phyloP scores from a whole-genome alignment of 1,140 invertebrate genomes.

The Acromyrmex echinatior region DNA sequence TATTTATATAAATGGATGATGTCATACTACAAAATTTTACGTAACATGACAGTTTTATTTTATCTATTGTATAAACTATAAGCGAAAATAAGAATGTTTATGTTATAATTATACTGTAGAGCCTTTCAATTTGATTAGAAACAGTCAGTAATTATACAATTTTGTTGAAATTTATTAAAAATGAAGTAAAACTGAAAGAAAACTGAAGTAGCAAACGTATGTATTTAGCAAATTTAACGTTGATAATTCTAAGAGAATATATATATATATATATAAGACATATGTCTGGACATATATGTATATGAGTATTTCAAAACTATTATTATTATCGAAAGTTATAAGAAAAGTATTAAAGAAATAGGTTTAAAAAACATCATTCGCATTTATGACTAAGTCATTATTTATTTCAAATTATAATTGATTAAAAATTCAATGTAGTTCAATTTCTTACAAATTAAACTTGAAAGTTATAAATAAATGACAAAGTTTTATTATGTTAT shows the following conservation, averaged over 20 bases:
- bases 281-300: neutral
- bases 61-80: neutral
- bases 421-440: neutral
- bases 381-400: neutral
- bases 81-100: neutral
- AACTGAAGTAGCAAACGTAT: too few relatives aligned
- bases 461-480: neutral
- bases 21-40: slow-evolving; percentile 3
- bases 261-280: neutral
- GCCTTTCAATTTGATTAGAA: slow-evolving; percentile 12
- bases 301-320: neutral
- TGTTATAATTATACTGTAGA: neutral
- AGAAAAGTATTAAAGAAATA: neutral
- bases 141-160: neutral
- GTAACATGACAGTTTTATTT: neutral
- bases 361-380: neutral
- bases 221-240: neutral
- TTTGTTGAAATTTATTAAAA: neutral
- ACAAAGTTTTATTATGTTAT: neutral
- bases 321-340: neutral
- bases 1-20: slow-evolving; percentile 15
- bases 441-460: neutral
- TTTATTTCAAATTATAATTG: neutral
- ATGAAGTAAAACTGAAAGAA: slow-evolving; percentile 2
- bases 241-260: neutral